Evolutionary conservation across 1,140 invertebrate genomes (phyloP).

Genomic region (Lithobius niger): DNA sequence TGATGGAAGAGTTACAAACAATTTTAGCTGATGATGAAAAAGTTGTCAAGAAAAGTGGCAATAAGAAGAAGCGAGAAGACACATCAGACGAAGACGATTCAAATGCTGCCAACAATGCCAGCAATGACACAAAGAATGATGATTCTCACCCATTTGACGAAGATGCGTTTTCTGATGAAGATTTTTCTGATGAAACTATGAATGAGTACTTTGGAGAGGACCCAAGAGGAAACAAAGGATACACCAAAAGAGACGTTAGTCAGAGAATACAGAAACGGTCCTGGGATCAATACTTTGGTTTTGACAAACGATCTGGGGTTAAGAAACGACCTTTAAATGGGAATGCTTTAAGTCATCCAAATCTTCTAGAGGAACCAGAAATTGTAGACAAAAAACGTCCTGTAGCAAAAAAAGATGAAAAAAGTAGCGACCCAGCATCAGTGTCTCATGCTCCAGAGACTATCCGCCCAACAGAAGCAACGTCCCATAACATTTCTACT

Average conservation of each 20-base stretch:
- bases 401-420: too few species aligned
- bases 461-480: too few species aligned
- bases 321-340: background rate
- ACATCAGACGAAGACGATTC: background rate
- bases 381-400: too few species aligned
- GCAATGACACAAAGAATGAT: background rate
- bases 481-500: too few species aligned
- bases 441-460: too few species aligned
- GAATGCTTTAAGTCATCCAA: too few species aligned
- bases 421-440: too few species aligned
- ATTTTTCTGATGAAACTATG: background rate
- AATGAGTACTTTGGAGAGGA: background rate
- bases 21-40: background rate
- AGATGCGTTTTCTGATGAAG: background rate
- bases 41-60: background rate
- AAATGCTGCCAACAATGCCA: background rate
- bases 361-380: too few species aligned
- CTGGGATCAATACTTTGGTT: conserved; percentile 2
- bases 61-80: background rate
- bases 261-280: background rate
- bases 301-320: background rate
- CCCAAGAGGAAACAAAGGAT: too few species aligned
- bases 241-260: background rate
- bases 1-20: background rate
- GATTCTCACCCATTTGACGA: background rate